Base-by-base conservation (phyloP, 2,888 invertebrate genomes). In the Disparrhopalites patrizii region DNA sequence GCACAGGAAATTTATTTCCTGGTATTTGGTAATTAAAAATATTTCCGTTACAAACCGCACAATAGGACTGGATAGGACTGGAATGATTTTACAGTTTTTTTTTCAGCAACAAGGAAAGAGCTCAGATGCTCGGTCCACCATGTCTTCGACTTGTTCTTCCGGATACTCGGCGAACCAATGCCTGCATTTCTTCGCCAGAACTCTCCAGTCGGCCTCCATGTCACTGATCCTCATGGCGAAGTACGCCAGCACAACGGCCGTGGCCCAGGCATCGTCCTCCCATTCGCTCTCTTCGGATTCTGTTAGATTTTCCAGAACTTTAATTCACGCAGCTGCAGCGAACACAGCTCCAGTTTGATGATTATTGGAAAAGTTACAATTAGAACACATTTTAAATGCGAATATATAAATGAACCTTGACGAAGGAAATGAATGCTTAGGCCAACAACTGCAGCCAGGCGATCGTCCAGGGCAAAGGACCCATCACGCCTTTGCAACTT, bases 121-220 rank as follows among this genome's bases (percentile, higher is more conserved):
- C 28, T 18, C 25, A 7, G 57, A 36, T 13, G 64, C 64, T 15
- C n/a, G 38, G 15, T 57, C 36, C 47, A 64, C 47, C 43, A 64
- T 64, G 5, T 43, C 30, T 54, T 64, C 64, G 1, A 28, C 43
- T 33, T 18, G 23, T 8, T 30, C 38, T 1, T 43, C 57, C 20
- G 56, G 27, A 30, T 30, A 15, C 10, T 38, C 40, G 15, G 28
- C 33, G n/a, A 64, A 23, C 64, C 64, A 64, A n/a, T 50, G 31
- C 50, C 57, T 64, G 13, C 57, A 56, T 47, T 64, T 64, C 27
- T 64, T 57, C 27, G 64, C 64, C 28, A 64, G 38, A 1, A 64
- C 23, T 23, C 57, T 57, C 64, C 64, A 64, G 33, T 64, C 64
- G 2, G 20, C 57, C 3, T 27, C 55, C 27, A 64, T 50, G n/a